These are phyloP conservation scores for Catostomus latipinnis DNA, from an alignment of 2,797 vertebrate genomes.

Conservation along the genomic window DNA sequence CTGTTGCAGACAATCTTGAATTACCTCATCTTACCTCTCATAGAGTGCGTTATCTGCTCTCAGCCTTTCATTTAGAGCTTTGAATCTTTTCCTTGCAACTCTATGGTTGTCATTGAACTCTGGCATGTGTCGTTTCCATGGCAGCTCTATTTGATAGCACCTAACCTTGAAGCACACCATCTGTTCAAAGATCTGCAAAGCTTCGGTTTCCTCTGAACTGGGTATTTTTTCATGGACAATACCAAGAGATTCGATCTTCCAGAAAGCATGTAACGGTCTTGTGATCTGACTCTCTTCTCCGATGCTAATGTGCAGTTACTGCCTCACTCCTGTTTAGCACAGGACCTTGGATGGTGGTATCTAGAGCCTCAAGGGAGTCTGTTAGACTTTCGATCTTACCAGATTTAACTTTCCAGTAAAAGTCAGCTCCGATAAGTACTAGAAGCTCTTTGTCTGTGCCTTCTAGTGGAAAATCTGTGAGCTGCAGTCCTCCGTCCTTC, in stretches of 20 bases:
- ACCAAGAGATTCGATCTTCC: background rate
- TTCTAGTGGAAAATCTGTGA: background rate
- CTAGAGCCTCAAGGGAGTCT: background rate
- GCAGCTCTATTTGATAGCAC: background rate
- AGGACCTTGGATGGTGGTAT: background rate
- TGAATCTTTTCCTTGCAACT: background rate
- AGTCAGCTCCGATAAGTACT: constrained; percentile 14
- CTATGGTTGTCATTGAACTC: background rate
- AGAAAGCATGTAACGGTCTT: background rate
- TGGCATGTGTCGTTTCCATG: background rate
- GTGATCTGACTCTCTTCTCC: background rate
- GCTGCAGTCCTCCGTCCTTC: background rate
- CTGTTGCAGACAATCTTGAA: constrained; percentile 5
- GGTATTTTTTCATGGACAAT: background rate
- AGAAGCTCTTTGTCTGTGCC: background rate
- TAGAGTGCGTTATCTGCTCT: background rate
- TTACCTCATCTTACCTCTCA: background rate
- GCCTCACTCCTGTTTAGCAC: background rate
- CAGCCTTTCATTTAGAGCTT: background rate
- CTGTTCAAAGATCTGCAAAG: background rate
- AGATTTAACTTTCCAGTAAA: background rate
- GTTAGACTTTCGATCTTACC: background rate
- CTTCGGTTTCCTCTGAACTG: background rate
- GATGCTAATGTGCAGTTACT: background rate
- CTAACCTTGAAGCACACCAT: background rate